Conservation (phyloP, 2,888 invertebrate genomes). For the Agapetus fuscipes region DNA sequence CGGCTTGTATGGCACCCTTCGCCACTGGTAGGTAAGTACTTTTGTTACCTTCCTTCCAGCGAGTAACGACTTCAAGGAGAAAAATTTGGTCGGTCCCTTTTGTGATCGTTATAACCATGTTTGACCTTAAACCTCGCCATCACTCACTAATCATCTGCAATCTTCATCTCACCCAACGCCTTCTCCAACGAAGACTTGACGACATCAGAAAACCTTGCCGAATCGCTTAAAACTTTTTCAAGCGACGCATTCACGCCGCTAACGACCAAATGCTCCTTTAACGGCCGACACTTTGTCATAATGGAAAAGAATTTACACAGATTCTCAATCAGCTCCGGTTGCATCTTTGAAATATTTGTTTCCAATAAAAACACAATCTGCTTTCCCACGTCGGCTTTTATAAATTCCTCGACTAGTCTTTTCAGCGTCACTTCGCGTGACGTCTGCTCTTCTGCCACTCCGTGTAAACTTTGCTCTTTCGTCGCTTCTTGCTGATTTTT, state of each 20-base stretch:
- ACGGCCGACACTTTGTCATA: slow-evolving; percentile 32
- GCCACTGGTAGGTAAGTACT: no score
- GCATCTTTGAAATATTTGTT: slow-evolving; percentile 39
- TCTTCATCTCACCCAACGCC: slow-evolving; percentile 9
- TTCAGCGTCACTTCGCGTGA: slow-evolving; percentile 6
- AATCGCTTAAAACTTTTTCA: slow-evolving; percentile 31
- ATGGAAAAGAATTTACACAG: slow-evolving; percentile 39
- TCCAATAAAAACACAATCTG: slow-evolving; percentile 40
- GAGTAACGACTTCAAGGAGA: no score
- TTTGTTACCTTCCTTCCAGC: no score
- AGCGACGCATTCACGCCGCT: slow-evolving; percentile 23
- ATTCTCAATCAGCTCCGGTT: slow-evolving; percentile 42
- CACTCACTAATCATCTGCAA: slow-evolving; percentile 3
- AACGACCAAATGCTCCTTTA: slow-evolving; percentile 11
- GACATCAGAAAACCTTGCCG: slow-evolving; percentile 32
- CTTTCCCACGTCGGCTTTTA: slow-evolving; percentile 44
- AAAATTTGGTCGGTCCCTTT: no score
- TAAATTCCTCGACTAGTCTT: slow-evolving; percentile 27
- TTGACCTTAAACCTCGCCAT: no score
- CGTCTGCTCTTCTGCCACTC: slow-evolving; percentile 23
- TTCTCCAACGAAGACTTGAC: slow-evolving; percentile 27
- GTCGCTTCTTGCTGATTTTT: slow-evolving; percentile 8
- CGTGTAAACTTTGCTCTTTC: slow-evolving; percentile 2
- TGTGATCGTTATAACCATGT: no score
- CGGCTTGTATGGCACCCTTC: no score